Evolutionary conservation across 2,797 vertebrate species (phyloP).

Genomic region (Halcyon badia): DNA sequence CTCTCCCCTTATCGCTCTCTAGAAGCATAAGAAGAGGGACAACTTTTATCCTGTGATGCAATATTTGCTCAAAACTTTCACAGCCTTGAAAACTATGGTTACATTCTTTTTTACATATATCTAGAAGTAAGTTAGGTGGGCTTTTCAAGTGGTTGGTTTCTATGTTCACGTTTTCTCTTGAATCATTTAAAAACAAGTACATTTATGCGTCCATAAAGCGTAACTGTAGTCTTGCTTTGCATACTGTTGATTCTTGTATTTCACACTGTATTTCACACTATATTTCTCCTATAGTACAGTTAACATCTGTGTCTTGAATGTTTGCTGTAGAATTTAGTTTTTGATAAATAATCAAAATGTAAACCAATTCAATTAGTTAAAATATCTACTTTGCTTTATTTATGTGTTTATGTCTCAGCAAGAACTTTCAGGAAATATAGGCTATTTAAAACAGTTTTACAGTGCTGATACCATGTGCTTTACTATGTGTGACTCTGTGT

Average conservation of each 20-base stretch:
- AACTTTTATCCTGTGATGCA: not conserved
- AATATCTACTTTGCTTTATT: not conserved
- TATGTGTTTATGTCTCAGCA: not conserved
- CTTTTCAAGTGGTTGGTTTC: not conserved
- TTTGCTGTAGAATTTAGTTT: not conserved
- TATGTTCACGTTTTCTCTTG: not conserved
- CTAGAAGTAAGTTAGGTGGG: not conserved
- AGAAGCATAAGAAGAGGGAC: not conserved
- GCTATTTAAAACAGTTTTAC: not conserved
- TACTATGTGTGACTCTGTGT: not conserved
- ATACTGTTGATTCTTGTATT: not conserved
- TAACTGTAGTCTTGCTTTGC: not conserved
- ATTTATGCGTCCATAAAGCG: not conserved
- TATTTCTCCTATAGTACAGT: not conserved
- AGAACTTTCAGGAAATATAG: not conserved
- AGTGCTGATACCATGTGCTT: not conserved
- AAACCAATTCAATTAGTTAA: not conserved
- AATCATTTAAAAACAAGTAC: not conserved
- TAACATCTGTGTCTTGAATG: not conserved
- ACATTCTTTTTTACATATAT: not conserved
- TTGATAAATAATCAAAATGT: not conserved
- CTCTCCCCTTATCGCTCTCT: not conserved
- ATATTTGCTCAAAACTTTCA: not conserved
- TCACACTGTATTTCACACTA: not conserved
- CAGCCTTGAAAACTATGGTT: not conserved